Evolutionary conservation across 35 echinoderm and acorn worm genomes (phyloP), one percentile per base, ranked within the genome.

Genomic region (Heliocidaris tuberculata): DNA sequence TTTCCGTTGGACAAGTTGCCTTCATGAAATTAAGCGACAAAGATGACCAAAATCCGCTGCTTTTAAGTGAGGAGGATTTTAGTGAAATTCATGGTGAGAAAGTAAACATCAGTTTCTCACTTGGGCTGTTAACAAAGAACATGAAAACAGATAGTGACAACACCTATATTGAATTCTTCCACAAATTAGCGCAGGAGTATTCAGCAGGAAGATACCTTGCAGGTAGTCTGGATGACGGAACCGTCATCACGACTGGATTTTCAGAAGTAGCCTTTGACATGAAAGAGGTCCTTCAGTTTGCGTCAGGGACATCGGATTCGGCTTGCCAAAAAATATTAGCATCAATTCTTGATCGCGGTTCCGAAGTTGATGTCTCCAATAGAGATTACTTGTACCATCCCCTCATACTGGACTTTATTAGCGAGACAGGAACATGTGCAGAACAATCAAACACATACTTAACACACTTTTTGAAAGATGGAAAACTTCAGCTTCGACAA

Each of bases 151-250:
- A 60, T 60, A 12, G 5, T 60, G 12, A 60, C 12, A 60, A 9
- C 59, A 60, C 11, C 59, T 48, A 92, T 30, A 92, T 92, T 49
- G 42, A 92, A 50, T 92, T 48, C 48, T 92, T 92, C 47, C 90
- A 92, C 1, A 92, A 50, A n/a, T 30, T 92, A 8, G 90, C 19
- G 15, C 90, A 92, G 42, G 90, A 92, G 6, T 92, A 92, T 50
- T 50, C 24, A 9, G 90, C 90, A 32, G 50, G 47, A 30, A 59
- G 50, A 59, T 93, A 50, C 47, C 50, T 93, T 31, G 31, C 47
- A 30, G 50, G 13, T 13, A 16, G 15, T 19, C 19, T 78, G 4
- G 65, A 78, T 27, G 65, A 21, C 7, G 65, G 21, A n/a, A 78
- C 7, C 21, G 27, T 78, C 21, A n/a, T 2, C 65, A 19, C 15